Conservation (phyloP, 2,113 vertebrate species). For the Oryzias celebensis region DNA sequence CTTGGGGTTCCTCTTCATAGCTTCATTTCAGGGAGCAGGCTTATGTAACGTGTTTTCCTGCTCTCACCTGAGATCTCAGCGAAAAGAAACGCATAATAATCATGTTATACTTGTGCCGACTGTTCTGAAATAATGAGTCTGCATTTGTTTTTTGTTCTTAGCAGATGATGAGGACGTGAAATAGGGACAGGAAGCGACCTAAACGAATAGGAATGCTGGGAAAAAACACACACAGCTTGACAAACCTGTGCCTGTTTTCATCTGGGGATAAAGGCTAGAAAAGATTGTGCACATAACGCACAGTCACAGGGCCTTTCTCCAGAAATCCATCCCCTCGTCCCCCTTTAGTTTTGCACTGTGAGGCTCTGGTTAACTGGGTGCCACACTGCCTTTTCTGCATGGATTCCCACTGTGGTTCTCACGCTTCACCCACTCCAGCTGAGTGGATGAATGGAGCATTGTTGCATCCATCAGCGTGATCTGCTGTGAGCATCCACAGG, state of each 20-base stretch:
- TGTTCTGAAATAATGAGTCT: neutral
- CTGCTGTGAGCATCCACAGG: constrained; percentile 30
- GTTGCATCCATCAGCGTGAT: constrained; percentile 14
- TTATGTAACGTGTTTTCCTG: constrained; percentile 35
- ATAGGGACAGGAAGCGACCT: constrained; percentile 69
- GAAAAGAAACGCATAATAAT: neutral
- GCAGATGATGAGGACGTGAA: constrained; percentile 46
- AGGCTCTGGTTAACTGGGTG: no score
- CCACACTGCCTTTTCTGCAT: no score
- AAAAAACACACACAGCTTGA: constrained; percentile 15
- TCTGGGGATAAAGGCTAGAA: constrained; percentile 25
- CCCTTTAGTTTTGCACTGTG: no score
- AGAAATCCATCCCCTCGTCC: no score
- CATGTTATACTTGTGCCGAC: neutral
- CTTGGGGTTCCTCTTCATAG: constrained; percentile 31
- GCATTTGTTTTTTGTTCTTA: constrained; percentile 6
- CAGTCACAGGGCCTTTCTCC: no score
- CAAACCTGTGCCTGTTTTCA: constrained; percentile 8
- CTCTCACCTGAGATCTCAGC: constrained; percentile 41
- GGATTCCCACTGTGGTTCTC: constrained; percentile 11
- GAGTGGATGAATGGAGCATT: constrained; percentile 20
- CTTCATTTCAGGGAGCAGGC: constrained; percentile 21
- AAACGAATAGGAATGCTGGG: constrained; percentile 65
- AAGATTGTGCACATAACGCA: neutral
- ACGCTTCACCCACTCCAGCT: constrained; percentile 29